Conservation (phyloP, 2,797 vertebrate species). For the Molothrus ater region DNA sequence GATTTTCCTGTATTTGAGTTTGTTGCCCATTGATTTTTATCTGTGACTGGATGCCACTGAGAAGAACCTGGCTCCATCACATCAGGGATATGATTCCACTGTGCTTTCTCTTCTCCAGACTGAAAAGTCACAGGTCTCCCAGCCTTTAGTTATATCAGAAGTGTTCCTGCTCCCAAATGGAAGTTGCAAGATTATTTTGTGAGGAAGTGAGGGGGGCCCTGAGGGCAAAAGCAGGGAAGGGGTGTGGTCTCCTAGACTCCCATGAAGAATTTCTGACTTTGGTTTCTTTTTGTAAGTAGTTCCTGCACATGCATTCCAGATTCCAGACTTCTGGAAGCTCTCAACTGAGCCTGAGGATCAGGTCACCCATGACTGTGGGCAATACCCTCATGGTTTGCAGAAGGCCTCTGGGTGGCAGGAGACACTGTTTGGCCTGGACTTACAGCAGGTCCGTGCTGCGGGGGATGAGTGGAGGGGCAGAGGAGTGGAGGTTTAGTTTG, state of each 20-base stretch:
- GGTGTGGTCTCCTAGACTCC: not conserved
- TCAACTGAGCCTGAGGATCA: not conserved
- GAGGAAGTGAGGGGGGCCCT: not conserved
- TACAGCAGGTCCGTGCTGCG: not conserved
- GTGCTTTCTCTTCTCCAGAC: not conserved
- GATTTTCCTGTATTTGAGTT: not conserved
- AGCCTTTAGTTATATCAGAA: not conserved
- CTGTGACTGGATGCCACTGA: not conserved
- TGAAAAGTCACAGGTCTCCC: not conserved
- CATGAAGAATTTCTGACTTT: not conserved
- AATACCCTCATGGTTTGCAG: not conserved
- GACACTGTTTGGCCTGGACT: not conserved
- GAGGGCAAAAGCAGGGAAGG: not conserved
- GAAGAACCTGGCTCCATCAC: not conserved
- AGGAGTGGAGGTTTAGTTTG: not conserved
- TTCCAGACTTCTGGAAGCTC: not conserved
- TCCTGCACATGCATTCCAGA: not conserved
- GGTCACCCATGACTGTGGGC: rapidly evolving
- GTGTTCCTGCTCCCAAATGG: not conserved
- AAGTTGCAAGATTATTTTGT: not conserved
- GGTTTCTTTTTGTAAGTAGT: not conserved
- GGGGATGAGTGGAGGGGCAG: not conserved
- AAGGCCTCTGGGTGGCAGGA: slow-evolving; percentile 31
- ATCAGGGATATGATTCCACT: not conserved
- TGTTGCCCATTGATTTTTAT: not conserved